A percentile compares a stretch with the other conserved stretches of the same genome.
These are phyloP conservation scores for Lipophrys pholis DNA, from an alignment of 2,113 vertebrate genomes.

Conservation along the genomic window DNA sequence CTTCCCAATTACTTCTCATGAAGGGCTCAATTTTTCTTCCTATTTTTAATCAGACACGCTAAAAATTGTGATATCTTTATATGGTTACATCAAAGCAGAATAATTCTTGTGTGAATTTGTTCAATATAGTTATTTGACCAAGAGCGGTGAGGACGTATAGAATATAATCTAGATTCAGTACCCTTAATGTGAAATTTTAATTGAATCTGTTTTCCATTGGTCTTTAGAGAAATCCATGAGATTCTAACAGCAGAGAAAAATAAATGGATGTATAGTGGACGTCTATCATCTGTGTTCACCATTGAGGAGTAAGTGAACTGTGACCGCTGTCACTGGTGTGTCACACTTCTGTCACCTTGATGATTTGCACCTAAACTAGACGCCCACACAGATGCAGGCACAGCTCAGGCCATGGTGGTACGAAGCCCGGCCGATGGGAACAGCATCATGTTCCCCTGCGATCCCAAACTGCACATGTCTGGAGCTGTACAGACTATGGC, in stretches of 20 bases:
- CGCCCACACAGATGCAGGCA: constrained; percentile 1
- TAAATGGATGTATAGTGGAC: not conserved
- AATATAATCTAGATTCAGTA: not conserved
- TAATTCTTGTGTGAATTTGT: not conserved
- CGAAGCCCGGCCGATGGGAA: not conserved
- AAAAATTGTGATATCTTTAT: constrained; percentile 13
- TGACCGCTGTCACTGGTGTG: constrained; percentile 15
- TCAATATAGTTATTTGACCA: not conserved
- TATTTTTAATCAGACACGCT: constrained; percentile 32
- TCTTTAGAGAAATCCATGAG: no score
- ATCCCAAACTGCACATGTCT: no score
- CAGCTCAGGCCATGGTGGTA: not conserved
- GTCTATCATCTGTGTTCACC: not conserved
- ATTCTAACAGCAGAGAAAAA: no score
- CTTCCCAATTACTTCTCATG: constrained; percentile 17
- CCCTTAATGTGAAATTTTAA: no score
- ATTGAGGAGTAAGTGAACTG: constrained; percentile 46
- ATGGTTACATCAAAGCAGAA: constrained; percentile 19
- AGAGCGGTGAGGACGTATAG: not conserved
- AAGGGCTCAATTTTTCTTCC: constrained; percentile 10
- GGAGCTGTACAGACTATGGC: no score
- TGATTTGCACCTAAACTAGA: constrained; percentile 30
- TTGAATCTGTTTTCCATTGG: not conserved
- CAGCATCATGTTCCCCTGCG: constrained; percentile 2
- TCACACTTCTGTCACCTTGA: constrained; percentile 35